Evolutionary conservation across 2,113 vertebrate species (phyloP).

Genomic region (Eublepharis macularius): DNA sequence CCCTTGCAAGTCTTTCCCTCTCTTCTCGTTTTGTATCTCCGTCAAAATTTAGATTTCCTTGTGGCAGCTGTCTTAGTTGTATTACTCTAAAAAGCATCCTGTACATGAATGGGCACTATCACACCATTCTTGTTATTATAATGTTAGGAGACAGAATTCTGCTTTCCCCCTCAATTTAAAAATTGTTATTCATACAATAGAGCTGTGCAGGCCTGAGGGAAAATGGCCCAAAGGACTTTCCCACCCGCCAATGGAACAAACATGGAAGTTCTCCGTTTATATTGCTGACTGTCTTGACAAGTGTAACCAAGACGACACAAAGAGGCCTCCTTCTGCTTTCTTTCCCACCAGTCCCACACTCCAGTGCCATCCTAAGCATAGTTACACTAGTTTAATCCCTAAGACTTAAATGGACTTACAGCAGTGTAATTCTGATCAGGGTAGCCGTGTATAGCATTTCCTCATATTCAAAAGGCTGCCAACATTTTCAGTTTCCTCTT

Average conservation of each 20-base stretch:
- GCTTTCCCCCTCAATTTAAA: background rate
- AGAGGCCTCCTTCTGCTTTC: too few species aligned
- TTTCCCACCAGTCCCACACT: background rate
- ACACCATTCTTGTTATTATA: background rate
- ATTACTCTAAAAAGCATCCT: background rate
- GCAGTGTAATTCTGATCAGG: too few species aligned
- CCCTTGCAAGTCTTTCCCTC: too few species aligned
- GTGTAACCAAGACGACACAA: too few species aligned
- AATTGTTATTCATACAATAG: background rate
- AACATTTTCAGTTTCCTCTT: background rate
- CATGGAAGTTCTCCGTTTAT: background rate
- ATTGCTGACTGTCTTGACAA: too few species aligned
- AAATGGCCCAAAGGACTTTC: too few species aligned
- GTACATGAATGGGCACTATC: background rate
- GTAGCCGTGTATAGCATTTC: background rate
- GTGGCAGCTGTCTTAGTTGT: background rate
- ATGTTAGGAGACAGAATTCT: background rate
- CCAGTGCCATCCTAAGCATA: background rate
- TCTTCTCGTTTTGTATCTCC: background rate
- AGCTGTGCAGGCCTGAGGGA: too few species aligned
- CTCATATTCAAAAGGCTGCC: background rate
- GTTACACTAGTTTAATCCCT: background rate
- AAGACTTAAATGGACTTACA: too few species aligned
- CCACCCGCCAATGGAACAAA: background rate
- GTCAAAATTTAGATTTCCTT: background rate